Percentiles rank a stretch among this genome's conserved stretches.
Evolutionary conservation across 2,797 vertebrate species (phyloP).

Genomic region (Melanotaenia boesemani): DNA sequence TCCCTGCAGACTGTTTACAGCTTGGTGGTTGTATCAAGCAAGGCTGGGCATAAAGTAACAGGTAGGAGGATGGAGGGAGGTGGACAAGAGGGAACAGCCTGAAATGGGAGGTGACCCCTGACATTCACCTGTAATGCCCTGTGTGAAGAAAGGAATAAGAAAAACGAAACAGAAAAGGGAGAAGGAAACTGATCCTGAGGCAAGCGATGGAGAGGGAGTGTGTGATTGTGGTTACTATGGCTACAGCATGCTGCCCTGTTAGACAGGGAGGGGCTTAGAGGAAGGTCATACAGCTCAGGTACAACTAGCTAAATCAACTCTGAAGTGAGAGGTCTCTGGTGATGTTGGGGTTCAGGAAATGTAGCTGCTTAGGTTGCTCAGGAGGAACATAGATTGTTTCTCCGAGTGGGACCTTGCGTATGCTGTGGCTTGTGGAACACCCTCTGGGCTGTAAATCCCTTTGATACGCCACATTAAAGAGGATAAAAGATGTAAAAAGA

Average conservation of each 20-base stretch:
- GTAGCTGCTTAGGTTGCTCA: constrained; percentile 63
- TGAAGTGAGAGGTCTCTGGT: constrained; percentile 69
- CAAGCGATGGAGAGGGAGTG: constrained; percentile 26
- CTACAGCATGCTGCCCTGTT: constrained; percentile 64
- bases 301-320: constrained; percentile 72
- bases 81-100: constrained; percentile 40
- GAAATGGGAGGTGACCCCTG: constrained; percentile 63
- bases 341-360: constrained; percentile 62
- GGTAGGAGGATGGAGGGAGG: constrained; percentile 36
- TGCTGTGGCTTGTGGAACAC: constrained; percentile 40
- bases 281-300: constrained; percentile 68
- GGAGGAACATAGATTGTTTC: constrained; percentile 63
- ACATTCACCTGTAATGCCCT: constrained; percentile 71
- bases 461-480: constrained; percentile 64
- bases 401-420: constrained; percentile 48
- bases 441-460: constrained; percentile 65
- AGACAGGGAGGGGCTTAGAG: constrained; percentile 48
- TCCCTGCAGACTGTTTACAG: constrained; percentile 56
- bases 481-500: constrained; percentile 67
- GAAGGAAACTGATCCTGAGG: constrained; percentile 31
- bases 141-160: constrained; percentile 46
- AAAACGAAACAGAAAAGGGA: not conserved
- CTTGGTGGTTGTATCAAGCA: constrained; percentile 36
- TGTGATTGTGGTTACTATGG: constrained; percentile 75
- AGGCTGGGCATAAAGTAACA: constrained; percentile 42